phyloP scores from a whole-genome alignment of 2,888 invertebrate species.

The Thereva nobilitata region DNA sequence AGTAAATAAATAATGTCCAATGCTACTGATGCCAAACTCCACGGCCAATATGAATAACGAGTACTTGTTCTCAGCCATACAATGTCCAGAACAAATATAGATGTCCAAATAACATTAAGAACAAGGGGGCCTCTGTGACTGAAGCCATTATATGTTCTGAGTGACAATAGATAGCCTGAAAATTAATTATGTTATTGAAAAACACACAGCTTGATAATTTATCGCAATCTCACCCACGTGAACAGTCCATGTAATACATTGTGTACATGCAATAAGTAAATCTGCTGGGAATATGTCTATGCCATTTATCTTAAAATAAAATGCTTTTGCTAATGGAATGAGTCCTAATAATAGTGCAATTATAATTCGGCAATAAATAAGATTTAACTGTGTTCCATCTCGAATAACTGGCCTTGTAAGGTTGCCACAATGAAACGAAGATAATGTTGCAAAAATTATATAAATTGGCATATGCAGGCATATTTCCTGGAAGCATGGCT shows the following conservation, averaged over 20 bases:
- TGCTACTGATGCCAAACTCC: constrained; percentile 65
- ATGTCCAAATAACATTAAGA: constrained; percentile 70
- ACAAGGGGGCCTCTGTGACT: constrained; percentile 76
- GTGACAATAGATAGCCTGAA: constrained; percentile 62
- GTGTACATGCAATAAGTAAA: constrained; percentile 70
- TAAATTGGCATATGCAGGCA: constrained; percentile 77
- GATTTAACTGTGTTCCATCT: constrained; percentile 65
- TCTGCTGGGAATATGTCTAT: constrained; percentile 67
- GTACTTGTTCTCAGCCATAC: constrained; percentile 72
- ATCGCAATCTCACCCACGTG: constrained; percentile 70
- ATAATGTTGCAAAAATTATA: constrained; percentile 72
- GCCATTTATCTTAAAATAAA: constrained; percentile 63
- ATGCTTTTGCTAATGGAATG: constrained; percentile 71
- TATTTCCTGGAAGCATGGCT: constrained; percentile 83
- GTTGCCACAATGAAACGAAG: constrained; percentile 80
- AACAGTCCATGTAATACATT: constrained; percentile 78
- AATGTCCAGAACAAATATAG: constrained; percentile 68
- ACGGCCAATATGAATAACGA: constrained; percentile 62
- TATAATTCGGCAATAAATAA: constrained; percentile 69
- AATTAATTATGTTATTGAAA: not conserved
- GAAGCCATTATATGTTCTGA: constrained; percentile 66
- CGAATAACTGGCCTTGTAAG: constrained; percentile 67
- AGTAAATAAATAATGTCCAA: constrained; percentile 72
- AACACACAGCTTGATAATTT: not conserved
- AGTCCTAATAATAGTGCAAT: constrained; percentile 67